Base-by-base conservation (phyloP, 2,888 invertebrate species). In the Macrosiphum euphorbiae region DNA sequence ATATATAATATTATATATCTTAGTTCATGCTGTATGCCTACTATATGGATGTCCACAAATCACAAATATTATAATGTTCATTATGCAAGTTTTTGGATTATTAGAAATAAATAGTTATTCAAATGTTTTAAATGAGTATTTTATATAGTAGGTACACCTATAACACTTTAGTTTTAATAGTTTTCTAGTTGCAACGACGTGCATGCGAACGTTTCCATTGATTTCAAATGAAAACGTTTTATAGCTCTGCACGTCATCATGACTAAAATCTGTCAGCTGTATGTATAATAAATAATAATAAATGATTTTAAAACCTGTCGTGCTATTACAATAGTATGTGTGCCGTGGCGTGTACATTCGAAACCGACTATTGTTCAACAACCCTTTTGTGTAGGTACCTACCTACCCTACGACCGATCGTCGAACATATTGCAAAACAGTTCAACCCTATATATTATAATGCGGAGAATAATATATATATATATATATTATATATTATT, bases 331-430 rank as follows among this genome's bases (percentile, higher is more conserved):
- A 86, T 50, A 86, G 44, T 50, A 86, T 86, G 47, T 47, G 28
- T 61, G 5, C 61, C 61, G 61, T 88, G n/a, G 90, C 67, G 67
- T 87, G 50, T 87, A 87, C 50, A 67, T 92, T 92, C 41, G 87
- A 87, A 92, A 92, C 92, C 67, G 41, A 88, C 88, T 52, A 92
- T 92, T 92, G 92, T 92, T 67, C 88, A 35, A 67, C 41, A 92
- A 88, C 92, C 92, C 88, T 92, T 92, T 88, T 35, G 35, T 50
- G 67, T 92, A 78, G 26, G n/a, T 50, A 16, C 52, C 52, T 78
- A 78, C 78, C 78, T 78, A 78, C 78, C 35, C 35, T 35, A 4
- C 78, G 78, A 78, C 78, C 78, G 78, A 78, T 78, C 20, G 35
- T 35, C 26, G 50, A 92, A 88, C 92, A 92, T 92, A 92, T 92